Evolutionary conservation across 2,888 invertebrate genomes (phyloP).

Genomic region (Chloroclysta siterata): DNA sequence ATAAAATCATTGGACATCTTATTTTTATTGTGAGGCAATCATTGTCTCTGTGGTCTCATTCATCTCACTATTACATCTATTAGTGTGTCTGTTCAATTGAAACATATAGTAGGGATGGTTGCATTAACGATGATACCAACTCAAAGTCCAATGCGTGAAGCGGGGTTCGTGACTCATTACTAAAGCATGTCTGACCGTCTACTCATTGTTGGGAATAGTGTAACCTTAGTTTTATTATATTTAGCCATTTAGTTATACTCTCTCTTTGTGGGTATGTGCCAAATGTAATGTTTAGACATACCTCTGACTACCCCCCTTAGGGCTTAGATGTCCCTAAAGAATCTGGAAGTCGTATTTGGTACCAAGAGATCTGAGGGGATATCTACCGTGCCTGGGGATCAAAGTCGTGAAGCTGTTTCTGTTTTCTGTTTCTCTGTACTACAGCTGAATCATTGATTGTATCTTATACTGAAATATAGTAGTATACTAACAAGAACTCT

Average conservation of each 20-base stretch:
- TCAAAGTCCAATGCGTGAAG: slow-evolving; percentile 41
- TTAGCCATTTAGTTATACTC: slow-evolving; percentile 1
- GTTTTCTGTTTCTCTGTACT: too few species aligned
- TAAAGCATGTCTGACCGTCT: slow-evolving; percentile 41
- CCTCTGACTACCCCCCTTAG: too few species aligned
- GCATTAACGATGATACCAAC: slow-evolving; percentile 35
- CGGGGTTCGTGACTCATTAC: slow-evolving; percentile 48
- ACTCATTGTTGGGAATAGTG: slow-evolving; percentile 41
- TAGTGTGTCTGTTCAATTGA: slow-evolving; percentile 47
- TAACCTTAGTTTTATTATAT: slow-evolving; percentile 16
- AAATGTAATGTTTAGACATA: too few species aligned
- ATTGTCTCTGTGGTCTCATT: slow-evolving; percentile 23
- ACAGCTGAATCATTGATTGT: slow-evolving; percentile 10
- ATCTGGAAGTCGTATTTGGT: too few species aligned
- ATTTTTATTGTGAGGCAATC: slow-evolving; percentile 30
- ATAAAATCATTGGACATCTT: slow-evolving; percentile 26
- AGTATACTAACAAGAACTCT: slow-evolving; percentile 6
- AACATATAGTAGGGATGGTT: slow-evolving; percentile 39
- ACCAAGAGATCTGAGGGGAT: too few species aligned
- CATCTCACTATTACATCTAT: slow-evolving; percentile 36
- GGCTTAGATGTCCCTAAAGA: too few species aligned
- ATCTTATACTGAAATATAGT: not conserved
- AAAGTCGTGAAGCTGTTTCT: too few species aligned
- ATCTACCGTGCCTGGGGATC: too few species aligned
- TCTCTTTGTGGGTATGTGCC: too few species aligned